Evolutionary conservation across 2,797 vertebrate species (phyloP).

Genomic region (Loris lydekkerianus): DNA sequence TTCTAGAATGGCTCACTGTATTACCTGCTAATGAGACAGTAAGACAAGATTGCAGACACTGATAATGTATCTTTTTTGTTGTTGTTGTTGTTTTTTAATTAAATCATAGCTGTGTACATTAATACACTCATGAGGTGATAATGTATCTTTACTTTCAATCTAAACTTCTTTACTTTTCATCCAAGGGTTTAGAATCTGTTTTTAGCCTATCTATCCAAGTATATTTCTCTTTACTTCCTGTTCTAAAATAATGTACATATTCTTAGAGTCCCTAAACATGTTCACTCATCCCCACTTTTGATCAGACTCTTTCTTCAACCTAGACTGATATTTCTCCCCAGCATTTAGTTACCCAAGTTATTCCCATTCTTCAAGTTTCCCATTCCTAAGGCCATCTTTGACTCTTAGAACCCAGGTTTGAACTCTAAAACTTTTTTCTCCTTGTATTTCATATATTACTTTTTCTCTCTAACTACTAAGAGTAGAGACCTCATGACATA

Average conservation of each 20-base stretch:
- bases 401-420: neutral
- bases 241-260: neutral
- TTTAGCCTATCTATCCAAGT: neutral
- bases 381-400: neutral
- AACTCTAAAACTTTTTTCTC: neutral
- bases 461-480: slow-evolving; percentile 4
- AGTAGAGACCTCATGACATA: neutral
- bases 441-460: neutral
- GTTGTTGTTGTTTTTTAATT: too few species aligned
- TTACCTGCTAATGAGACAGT: neutral
- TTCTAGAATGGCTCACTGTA: neutral
- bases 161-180: neutral
- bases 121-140: neutral
- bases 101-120: too few species aligned
- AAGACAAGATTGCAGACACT: neutral
- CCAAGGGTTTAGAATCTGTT: slow-evolving; percentile 3
- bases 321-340: neutral
- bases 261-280: neutral
- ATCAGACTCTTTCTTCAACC: neutral
- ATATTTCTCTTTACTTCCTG: neutral
- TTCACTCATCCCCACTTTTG: neutral
- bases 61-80: neutral
- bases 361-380: neutral
- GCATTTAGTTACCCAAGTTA: neutral
- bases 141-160: neutral